Conservation (phyloP, 2,888 invertebrate genomes). For the Papilio gigon region DNA sequence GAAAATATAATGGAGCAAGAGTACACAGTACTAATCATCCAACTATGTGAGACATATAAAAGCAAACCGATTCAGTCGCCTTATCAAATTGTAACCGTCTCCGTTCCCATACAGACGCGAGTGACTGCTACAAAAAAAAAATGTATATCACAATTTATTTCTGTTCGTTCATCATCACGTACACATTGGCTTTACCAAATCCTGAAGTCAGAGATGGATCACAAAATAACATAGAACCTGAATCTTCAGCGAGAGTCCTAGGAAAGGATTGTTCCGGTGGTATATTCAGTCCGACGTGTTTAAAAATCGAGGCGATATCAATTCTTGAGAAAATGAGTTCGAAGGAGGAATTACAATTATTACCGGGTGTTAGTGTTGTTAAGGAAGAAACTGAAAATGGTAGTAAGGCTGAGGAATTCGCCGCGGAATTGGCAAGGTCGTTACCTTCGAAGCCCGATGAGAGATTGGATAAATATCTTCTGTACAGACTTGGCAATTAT, state of each 20-base stretch:
- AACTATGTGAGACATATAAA: constrained; percentile 78
- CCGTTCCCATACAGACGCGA: constrained; percentile 65
- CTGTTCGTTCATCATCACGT: constrained; percentile 48
- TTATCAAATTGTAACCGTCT: constrained; percentile 73
- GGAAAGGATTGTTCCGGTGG: constrained; percentile 72
- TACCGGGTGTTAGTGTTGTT: constrained; percentile 85
- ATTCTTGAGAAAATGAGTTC: constrained; percentile 70
- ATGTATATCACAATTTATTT: constrained; percentile 58
- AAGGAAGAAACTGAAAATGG: constrained; percentile 82
- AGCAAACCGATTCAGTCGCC: constrained; percentile 66
- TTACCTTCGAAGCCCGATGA: constrained; percentile 90
- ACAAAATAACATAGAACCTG: constrained; percentile 57
- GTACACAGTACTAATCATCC: constrained; percentile 68
- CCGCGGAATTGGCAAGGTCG: constrained; percentile 87
- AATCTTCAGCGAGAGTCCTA: constrained; percentile 62
- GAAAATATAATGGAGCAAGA: constrained; percentile 78
- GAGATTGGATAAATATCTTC: constrained; percentile 87
- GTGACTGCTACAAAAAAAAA: constrained; percentile 43
- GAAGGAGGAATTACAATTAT: constrained; percentile 68
- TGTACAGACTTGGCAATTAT: constrained; percentile 87
- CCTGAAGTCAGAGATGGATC: constrained; percentile 57
- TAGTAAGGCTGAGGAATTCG: constrained; percentile 86
- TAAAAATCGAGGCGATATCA: constrained; percentile 75
- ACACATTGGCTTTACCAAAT: constrained; percentile 63
- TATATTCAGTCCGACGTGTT: constrained; percentile 71